These are phyloP conservation scores for Puntigrus tetrazona DNA, from an alignment of 2,113 vertebrate genomes.

Conservation along the genomic window DNA sequence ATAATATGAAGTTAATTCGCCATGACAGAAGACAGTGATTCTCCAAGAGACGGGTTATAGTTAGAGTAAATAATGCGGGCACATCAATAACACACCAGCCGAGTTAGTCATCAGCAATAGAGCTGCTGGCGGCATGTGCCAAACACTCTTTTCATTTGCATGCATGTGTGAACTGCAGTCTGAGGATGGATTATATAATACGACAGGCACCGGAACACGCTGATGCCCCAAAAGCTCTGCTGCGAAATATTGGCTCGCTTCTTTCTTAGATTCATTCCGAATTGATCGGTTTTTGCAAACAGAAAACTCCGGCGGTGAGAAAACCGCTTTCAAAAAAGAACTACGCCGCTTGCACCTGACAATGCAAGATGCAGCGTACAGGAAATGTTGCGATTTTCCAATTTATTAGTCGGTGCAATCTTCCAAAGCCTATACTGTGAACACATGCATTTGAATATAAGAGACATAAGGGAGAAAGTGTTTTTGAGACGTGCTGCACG, in stretches of 20 bases:
- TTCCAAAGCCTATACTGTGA: constrained; percentile 2
- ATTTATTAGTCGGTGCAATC: constrained; percentile 29
- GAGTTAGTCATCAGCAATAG: constrained; percentile 2
- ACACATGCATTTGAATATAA: constrained; percentile 15
- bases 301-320: background rate
- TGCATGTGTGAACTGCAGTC: constrained; percentile 29
- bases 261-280: background rate
- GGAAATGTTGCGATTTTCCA: background rate
- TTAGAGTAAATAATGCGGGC: constrained; percentile 18
- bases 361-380: background rate
- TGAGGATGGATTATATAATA: constrained; percentile 37
- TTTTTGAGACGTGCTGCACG: background rate
- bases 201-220: background rate
- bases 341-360: background rate
- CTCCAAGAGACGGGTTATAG: constrained; percentile 41
- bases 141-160: constrained; percentile 22
- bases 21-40: constrained; percentile 40
- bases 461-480: background rate
- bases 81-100: constrained; percentile 39
- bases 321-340: background rate
- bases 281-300: background rate
- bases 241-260: background rate
- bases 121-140: background rate
- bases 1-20: constrained; percentile 1
- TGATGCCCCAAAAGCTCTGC: background rate